Base-by-base conservation (phyloP, 1,140 invertebrate species). In the Probaryconus sp. region DNA sequence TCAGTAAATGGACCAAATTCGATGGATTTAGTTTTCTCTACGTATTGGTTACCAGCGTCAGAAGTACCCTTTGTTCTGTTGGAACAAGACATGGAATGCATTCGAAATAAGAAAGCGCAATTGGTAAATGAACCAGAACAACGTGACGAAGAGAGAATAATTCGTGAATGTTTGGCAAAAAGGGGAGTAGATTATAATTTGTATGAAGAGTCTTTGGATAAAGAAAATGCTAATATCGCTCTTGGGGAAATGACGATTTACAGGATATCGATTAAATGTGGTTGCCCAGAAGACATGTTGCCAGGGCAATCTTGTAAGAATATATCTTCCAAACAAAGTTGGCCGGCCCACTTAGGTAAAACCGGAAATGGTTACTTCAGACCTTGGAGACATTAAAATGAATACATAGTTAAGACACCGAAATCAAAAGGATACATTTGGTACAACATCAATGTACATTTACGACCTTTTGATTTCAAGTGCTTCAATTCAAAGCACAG, bases 231-330 rank as follows among this genome's bases (percentile, higher is more conserved):
- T 0, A 84, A 85, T 58, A 78, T 89, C 13, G 80, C 83, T 20
- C 61, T 90, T 2, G 89, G 90, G 2, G 88, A 90, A 81, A 88
- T 90, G 88, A 90, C 89, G 2, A 78, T 91, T 33, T 90, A 90
- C 43, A 86, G 90, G 72, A 79, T 90, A 55, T 83, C 82, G 31
- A 78, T 91, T 2, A 79, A 86, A 67, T 91, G 90, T 43, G 69
- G 81, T 24, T 91, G 90, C 80, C 87, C 87, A 9, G 79, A 83
- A 42, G 81, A 83, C 68, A 82, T 87, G 81, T 58, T 84, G 26
- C 72, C 82, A 69, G 80, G 89, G 83, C 83, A 88, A 68, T 79
- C 85, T 65, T 88, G 89, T 70, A 79, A 82, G 80, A 85, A 88
- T 87, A 88, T 89, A 51, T 85, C 86, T 0, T 40, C 53, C 2